phyloP scores from a whole-genome alignment of 2,113 vertebrate genomes.

The Anhinga anhinga region DNA sequence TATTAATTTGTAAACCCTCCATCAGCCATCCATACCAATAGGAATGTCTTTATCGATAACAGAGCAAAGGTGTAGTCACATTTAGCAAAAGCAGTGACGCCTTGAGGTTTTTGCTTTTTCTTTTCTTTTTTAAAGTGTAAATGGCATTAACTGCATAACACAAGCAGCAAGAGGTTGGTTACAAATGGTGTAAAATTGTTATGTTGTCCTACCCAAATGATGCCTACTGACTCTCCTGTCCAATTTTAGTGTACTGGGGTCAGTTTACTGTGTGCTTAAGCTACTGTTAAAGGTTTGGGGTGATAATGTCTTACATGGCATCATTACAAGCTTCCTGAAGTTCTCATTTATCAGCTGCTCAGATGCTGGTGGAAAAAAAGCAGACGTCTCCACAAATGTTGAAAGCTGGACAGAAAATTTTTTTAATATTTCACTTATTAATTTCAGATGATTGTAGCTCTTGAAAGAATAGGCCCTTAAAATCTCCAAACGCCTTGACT shows the following conservation, averaged over 20 bases:
- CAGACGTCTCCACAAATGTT: background rate
- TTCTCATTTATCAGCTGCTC: background rate
- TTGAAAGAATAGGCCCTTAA: background rate
- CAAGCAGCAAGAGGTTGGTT: background rate
- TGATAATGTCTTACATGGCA: background rate
- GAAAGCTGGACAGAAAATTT: background rate
- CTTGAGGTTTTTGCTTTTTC: background rate
- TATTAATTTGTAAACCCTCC: background rate
- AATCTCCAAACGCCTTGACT: background rate
- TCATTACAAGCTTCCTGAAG: background rate
- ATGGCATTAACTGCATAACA: background rate
- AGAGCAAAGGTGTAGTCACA: background rate
- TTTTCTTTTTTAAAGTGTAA: background rate
- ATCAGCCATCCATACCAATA: background rate
- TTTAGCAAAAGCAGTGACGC: background rate
- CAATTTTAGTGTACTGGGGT: background rate
- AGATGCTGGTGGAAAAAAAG: background rate
- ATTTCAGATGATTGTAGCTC: background rate
- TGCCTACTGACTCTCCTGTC: background rate
- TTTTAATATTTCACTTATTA: background rate
- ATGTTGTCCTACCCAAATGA: background rate
- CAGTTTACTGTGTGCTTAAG: background rate
- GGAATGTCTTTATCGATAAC: background rate
- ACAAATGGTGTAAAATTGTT: background rate
- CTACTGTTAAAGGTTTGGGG: background rate